These are phyloP conservation scores for Pedetes capensis DNA, from an alignment of 2,113 vertebrate genomes.

Conservation along the genomic window DNA sequence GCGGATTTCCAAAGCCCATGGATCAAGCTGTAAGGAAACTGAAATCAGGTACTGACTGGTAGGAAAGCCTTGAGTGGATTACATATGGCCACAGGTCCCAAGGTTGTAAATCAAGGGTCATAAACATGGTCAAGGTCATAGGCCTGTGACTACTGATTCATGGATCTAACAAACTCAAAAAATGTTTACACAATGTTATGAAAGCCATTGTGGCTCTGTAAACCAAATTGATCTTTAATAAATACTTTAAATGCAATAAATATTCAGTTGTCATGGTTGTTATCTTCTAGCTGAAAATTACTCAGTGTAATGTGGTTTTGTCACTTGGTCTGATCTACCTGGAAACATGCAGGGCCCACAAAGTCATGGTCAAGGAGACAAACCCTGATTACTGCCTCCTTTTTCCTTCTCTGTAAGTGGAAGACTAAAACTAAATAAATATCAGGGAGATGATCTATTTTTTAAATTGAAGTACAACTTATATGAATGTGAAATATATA, in stretches of 20 bases:
- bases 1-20: constrained; percentile 4
- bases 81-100: neutral
- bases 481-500: constrained; percentile 21
- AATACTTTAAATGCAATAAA: constrained; percentile 63
- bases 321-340: neutral
- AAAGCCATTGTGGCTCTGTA: constrained; percentile 27
- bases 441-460: neutral
- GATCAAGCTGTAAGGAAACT: neutral
- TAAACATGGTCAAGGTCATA: neutral
- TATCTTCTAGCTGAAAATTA: constrained; percentile 47
- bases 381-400: neutral
- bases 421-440: neutral
- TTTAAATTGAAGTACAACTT: neutral
- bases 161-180: neutral
- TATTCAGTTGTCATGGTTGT: constrained; percentile 35
- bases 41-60: neutral
- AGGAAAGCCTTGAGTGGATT: neutral
- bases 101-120: neutral
- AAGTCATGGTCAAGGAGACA: constrained; percentile 23
- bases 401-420: neutral
- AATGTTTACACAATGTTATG: constrained; percentile 14
- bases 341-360: neutral
- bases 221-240: constrained; percentile 56
- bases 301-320: neutral
- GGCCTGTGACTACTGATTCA: neutral